Evolutionary conservation across 2,797 vertebrate genomes (phyloP), one percentile per base, ranked within the genome.

Genomic region (Remorina albescens): DNA sequence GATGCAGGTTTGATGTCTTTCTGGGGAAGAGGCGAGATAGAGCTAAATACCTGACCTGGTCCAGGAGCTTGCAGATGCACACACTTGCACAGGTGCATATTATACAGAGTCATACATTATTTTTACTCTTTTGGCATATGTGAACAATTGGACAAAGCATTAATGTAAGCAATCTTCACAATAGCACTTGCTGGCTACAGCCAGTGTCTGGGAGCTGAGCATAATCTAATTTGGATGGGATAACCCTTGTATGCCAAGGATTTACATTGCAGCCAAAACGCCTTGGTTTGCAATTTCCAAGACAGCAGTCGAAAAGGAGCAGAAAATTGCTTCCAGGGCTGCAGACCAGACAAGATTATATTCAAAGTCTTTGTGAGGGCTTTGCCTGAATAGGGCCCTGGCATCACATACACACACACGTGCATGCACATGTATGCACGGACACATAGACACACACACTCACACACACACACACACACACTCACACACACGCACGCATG

Each of bases 201-300:
- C 74, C 90, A 85, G 85, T 90, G 91, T 88, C 90, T 94, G 91
- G 90, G 91, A 94, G 88, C 71, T 66, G 89, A 93, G 87, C 84
- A 93, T 94, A 95, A 95, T 96, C 92, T 94, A 92, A 91, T 95
- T 95, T 94, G 92, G 94, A 91, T 87, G 94, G 94, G 92, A 94
- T 93, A 95, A 91, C 91, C 92, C 92, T 90, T 89, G 91, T 90
- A 89, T 94, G 94, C 93, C 94, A 93, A 91, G 91, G 90, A 94
- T 96, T 95, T 94, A 91, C 92, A 92, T 88, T 94, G 94, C 89
- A 89, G 94, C 94, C 93, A 95, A 96, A 95, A 95, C 91, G 91
- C 91, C 94, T 92, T 91, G 91, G 88, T 92, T 94, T 93, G 93
- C 95, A 93, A 93, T 92, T 89, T 94, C 92, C 91, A 94, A 93